A percentile compares a stretch with the other conserved stretches of the same genome.
These are phyloP conservation scores for Heterotilapia buettikoferi DNA, from an alignment of 2,113 vertebrate species.

Conservation along the genomic window DNA sequence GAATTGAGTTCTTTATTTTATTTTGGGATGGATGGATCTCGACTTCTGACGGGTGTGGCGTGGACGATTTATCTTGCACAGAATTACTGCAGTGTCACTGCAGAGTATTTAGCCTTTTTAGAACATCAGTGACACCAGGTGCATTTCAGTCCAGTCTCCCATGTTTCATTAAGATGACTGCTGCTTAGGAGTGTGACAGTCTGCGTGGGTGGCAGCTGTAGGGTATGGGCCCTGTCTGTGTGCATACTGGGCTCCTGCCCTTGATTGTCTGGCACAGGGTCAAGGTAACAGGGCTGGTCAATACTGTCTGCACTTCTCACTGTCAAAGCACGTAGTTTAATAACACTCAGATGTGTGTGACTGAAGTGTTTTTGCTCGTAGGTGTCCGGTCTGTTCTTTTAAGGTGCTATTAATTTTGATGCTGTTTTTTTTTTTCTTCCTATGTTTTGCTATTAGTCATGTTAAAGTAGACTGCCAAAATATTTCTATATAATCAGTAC, in stretches of 20 bases:
- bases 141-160: not conserved
- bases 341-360: not conserved
- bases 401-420: not conserved
- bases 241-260: slow-evolving; percentile 28
- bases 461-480: not conserved
- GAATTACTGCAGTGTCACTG: not conserved
- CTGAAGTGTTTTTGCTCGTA: not conserved
- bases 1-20: not conserved
- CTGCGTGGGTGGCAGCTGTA: slow-evolving; percentile 24
- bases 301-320: not conserved
- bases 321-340: not conserved
- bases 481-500: slow-evolving; percentile 14
- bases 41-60: not conserved
- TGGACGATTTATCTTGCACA: not conserved
- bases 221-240: slow-evolving; percentile 9
- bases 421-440: not conserved
- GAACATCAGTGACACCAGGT: slow-evolving; percentile 11
- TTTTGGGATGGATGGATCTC: not conserved
- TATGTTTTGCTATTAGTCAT: not conserved
- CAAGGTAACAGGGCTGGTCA: slow-evolving; percentile 5
- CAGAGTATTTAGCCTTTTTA: slow-evolving; percentile 3
- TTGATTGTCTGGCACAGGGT: slow-evolving; percentile 43
- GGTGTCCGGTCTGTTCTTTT: not conserved
- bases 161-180: slow-evolving; percentile 13
- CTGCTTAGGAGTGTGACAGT: slow-evolving; percentile 10